Conservation (phyloP, 2,113 vertebrate species). For the Terrapene triunguis region DNA sequence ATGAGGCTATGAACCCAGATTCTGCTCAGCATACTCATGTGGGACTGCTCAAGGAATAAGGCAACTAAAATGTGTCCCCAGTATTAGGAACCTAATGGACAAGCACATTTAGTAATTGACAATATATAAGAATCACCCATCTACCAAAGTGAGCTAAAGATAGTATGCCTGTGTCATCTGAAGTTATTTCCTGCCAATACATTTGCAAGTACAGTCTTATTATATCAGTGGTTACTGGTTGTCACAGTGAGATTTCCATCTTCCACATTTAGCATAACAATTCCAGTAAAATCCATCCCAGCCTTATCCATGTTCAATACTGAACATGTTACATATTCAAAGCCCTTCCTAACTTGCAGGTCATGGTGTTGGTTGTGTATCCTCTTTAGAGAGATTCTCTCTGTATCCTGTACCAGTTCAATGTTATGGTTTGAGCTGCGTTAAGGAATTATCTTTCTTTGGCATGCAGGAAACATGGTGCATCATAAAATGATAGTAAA, state of each 20-base stretch:
- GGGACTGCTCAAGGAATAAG: not conserved
- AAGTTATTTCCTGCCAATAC: not conserved
- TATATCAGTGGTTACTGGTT: not conserved
- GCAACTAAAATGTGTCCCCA: not conserved
- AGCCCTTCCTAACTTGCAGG: not conserved
- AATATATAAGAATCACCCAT: fast-evolving
- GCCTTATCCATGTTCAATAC: slow-evolving; percentile 5
- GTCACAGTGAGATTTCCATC: not conserved
- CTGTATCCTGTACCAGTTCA: not conserved
- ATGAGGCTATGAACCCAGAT: not conserved
- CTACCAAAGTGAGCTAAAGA: not conserved
- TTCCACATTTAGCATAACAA: not conserved
- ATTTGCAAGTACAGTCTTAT: not conserved
- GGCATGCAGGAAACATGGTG: not conserved
- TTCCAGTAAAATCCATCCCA: not conserved
- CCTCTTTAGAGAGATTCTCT: not conserved
- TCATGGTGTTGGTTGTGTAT: not conserved
- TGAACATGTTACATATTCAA: not conserved
- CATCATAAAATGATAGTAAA: not conserved
- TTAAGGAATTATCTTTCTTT: not conserved
- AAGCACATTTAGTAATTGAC: not conserved
- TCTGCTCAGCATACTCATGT: not conserved
- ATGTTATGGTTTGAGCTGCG: not conserved
- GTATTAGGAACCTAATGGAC: not conserved
- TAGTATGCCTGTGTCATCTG: not conserved